phyloP scores from a whole-genome alignment of 2,888 invertebrate species.

The Zhengitettix transpicula region DNA sequence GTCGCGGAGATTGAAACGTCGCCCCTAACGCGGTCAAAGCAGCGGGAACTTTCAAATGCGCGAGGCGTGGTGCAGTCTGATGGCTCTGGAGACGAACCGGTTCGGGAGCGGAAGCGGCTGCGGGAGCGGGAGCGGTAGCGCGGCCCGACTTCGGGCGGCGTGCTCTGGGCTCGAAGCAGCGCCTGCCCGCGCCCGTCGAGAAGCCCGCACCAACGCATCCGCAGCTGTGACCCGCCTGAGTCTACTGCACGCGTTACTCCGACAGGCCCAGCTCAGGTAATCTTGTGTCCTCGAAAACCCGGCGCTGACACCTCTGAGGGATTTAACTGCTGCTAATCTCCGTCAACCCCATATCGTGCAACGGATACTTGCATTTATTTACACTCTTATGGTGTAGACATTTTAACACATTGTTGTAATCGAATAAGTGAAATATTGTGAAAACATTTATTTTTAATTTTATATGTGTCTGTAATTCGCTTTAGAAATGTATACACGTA shows the following conservation, averaged over 20 bases:
- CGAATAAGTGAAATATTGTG: no score
- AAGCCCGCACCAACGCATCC: neutral
- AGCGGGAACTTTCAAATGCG: neutral
- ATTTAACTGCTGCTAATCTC: no score
- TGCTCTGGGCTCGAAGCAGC: neutral
- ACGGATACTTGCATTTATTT: no score
- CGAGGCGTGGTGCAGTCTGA: neutral
- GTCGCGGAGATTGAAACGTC: neutral
- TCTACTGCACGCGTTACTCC: conserved; percentile 39
- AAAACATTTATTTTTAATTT: no score
- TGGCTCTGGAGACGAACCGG: conserved; percentile 1
- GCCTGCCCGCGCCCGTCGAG: neutral
- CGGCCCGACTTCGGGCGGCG: conserved; percentile 63
- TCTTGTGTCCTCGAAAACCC: no score
- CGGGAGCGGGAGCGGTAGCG: neutral
- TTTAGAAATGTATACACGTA: no score
- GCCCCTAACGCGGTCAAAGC: neutral
- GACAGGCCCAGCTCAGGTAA: conserved; percentile 36
- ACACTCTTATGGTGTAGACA: no score
- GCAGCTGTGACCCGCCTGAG: conserved; percentile 34
- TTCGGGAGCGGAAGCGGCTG: neutral
- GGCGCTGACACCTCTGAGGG: no score
- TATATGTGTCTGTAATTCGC: no score
- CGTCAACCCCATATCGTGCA: no score
- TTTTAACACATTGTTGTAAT: no score